These are phyloP conservation scores for Psittacula derbiana DNA, from an alignment of 2,797 vertebrate species.

Conservation along the genomic window DNA sequence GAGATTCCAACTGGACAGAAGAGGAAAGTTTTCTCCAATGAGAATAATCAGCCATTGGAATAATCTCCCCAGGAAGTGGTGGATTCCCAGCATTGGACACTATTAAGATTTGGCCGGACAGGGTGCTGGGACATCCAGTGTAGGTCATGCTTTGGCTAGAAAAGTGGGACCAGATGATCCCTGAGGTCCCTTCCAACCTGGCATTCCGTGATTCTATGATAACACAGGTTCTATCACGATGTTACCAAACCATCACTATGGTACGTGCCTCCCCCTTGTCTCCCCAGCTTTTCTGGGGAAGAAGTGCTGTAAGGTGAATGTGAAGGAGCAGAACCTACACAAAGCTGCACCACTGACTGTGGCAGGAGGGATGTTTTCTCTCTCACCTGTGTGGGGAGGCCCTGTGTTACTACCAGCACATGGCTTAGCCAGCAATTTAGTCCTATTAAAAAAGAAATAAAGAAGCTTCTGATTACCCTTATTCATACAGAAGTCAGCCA, in stretches of 20 bases:
- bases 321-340: background rate
- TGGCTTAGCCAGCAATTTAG: background rate
- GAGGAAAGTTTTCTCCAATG: background rate
- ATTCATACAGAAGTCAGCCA: background rate
- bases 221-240: background rate
- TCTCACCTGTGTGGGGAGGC: background rate
- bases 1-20: background rate
- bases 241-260: background rate
- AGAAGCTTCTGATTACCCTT: background rate
- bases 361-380: background rate
- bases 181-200: background rate
- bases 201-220: background rate
- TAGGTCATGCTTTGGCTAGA: background rate
- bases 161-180: background rate
- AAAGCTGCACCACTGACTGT: background rate
- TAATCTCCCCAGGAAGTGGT: background rate
- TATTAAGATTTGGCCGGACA: background rate
- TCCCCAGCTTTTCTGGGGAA: background rate
- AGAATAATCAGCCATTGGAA: background rate
- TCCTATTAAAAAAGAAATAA: background rate
- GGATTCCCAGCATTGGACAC: background rate
- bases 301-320: fast-evolving
- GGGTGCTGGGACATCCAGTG: background rate
- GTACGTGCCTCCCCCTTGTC: background rate
- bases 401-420: background rate